Conservation (phyloP, 2,888 invertebrate species). For the Embidobia sp. region DNA sequence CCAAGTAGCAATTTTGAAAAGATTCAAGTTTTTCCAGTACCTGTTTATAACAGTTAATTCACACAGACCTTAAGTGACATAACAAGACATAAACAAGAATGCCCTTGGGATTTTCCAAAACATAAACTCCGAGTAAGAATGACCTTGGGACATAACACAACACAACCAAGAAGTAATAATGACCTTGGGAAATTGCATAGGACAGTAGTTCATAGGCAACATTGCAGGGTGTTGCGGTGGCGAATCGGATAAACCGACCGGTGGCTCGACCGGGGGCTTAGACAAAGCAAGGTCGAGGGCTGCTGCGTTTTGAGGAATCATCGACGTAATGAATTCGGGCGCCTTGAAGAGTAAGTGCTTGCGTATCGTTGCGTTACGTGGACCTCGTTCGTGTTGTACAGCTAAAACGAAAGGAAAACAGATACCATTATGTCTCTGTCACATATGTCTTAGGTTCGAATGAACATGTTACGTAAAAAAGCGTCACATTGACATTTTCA, state of each 20-base stretch:
- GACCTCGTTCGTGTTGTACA: slow-evolving; percentile 99
- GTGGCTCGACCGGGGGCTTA: slow-evolving; percentile 74
- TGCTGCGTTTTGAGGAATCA: slow-evolving; percentile 76
- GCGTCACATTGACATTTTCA: slow-evolving; percentile 8
- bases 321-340: slow-evolving; percentile 79
- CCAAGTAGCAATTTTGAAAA: too few species aligned
- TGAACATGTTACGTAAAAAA: not conserved
- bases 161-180: not conserved
- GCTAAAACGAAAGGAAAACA: slow-evolving; percentile 84
- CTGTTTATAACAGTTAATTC: too few species aligned
- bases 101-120: too few species aligned
- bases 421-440: too few species aligned
- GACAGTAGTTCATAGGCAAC: slow-evolving; percentile 71
- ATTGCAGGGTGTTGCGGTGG: slow-evolving; percentile 75
- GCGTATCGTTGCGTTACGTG: slow-evolving; percentile 95
- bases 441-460: too few species aligned
- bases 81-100: too few species aligned
- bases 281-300: slow-evolving; percentile 83
- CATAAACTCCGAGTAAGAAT: too few species aligned
- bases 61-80: too few species aligned
- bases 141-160: too few species aligned
- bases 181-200: slow-evolving; percentile 81
- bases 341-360: slow-evolving; percentile 94
- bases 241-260: slow-evolving; percentile 46
- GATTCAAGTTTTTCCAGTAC: too few species aligned